Evolutionary conservation across 2,888 invertebrate genomes (phyloP), one percentile per base, ranked within the genome.

Genomic region (Nebria salina): DNA sequence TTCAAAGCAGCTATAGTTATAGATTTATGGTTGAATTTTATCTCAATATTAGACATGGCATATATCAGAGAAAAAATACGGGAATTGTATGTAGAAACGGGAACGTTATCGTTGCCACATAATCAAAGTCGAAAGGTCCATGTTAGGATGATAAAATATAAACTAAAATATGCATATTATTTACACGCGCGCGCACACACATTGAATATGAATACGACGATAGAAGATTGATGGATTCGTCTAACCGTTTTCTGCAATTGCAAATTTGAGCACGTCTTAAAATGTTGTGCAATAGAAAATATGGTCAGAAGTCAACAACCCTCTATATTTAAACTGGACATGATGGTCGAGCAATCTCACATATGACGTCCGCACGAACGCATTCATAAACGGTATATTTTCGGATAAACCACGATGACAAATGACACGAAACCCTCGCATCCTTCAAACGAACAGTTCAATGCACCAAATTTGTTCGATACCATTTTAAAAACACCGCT

Each of bases 331-430:
- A 13, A 54, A 54, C 54, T 54, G 54, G 54, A 54, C 54, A 54
- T 54, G 54, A 54, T 13, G 54, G 54, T 54, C 54, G 11, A 54
- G 13, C 54, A 54, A 54, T 54, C 54, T 54, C 54, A 54, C 13
- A 54, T 54, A 54, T 54, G 54, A 54, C 54, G 54, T 54, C 54
- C 54, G 54, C 70, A 34, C 70, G 70, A 34, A 34, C 15, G 70
- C 70, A 70, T 70, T 70, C 26, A 70, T 25, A 70, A 70, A 70
- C 70, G 70, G 70, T 70, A 70, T 54, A 54, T 70, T 70, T 70
- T 70, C 70, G 70, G 70, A 70, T 70, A 70, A 70, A 70, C 70
- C 70, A 34, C 70, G 70, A 70, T 70, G 70, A 70, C 70, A 70
- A 70, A 70, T 34, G 25, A 70, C 70, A 15, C 25, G 8, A 8